phyloP scores from a whole-genome alignment of 2,797 vertebrate species.

The Neosilurus hyrtlii region DNA sequence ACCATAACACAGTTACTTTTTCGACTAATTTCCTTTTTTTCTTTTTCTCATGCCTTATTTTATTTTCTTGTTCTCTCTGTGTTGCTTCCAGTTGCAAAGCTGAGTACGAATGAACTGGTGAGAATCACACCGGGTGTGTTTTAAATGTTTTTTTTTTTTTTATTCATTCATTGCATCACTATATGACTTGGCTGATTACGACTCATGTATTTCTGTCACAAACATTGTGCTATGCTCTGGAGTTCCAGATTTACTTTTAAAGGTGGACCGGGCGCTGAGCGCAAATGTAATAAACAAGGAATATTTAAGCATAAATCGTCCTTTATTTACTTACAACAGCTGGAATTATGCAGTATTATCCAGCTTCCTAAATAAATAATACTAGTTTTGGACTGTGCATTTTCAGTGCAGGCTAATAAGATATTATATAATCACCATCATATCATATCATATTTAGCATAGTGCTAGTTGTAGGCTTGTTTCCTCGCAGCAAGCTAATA shows the following conservation, averaged over 20 bases:
- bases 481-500: no score
- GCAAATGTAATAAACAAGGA: neutral
- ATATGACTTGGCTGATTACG: neutral
- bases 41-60: neutral
- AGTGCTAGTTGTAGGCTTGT: no score
- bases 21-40: neutral
- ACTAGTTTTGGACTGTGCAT: neutral
- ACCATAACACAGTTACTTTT: constrained; percentile 1
- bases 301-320: neutral
- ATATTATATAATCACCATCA: no score
- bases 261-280: no score
- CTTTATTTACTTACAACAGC: neutral
- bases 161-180: neutral
- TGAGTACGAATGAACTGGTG: constrained; percentile 8
- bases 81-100: neutral
- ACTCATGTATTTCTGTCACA: no score
- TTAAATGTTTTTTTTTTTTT: constrained; percentile 14
- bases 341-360: neutral
- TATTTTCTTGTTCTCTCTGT: neutral
- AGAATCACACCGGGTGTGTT: neutral
- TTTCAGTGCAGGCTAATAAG: no score
- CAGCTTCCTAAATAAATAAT: neutral
- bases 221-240: neutral
- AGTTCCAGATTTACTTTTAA: neutral
- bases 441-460: no score